A percentile compares a stretch with the other conserved stretches of the same genome.
Conservation (phyloP, 2,113 vertebrate genomes). For the Macrotus californicus region DNA sequence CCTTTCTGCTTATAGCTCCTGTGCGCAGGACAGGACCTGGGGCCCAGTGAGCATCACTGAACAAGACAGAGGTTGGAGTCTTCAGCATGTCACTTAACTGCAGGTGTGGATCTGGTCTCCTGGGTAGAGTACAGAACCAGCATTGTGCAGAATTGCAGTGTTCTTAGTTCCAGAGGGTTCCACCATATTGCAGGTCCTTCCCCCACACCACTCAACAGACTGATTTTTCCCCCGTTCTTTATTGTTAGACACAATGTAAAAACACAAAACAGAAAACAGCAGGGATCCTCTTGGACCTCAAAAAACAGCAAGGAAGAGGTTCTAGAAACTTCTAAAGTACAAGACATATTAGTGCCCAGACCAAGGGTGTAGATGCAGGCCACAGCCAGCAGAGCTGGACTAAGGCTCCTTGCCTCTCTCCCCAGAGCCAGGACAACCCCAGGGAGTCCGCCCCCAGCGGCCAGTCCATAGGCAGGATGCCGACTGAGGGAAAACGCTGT, state of each 20-base stretch:
- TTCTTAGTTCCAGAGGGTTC: background rate
- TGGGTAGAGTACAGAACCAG: background rate
- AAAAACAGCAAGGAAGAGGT: conserved; percentile 12
- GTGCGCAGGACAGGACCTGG: background rate
- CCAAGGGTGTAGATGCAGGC: background rate
- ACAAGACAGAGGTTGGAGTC: background rate
- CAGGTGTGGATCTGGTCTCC: background rate
- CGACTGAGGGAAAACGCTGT: background rate
- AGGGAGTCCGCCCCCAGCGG: background rate
- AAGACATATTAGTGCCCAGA: background rate
- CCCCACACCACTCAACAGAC: conserved; percentile 8
- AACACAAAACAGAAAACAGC: conserved; percentile 48
- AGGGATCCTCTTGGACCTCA: conserved; percentile 1
- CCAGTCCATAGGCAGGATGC: background rate
- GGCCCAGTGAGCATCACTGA: background rate
- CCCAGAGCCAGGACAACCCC: background rate
- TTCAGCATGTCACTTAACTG: background rate
- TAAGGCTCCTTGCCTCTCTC: background rate
- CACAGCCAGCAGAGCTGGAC: background rate
- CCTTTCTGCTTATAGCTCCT: background rate
- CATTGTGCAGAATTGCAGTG: background rate
- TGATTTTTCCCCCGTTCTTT: conserved; percentile 48
- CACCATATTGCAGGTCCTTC: background rate
- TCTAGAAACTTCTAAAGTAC: conserved; percentile 10
- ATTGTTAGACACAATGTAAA: conserved; percentile 57